A percentile compares a stretch with the other conserved stretches of the same genome.
Conservation (phyloP, 2,113 vertebrate species). For the Morone chrysops region DNA sequence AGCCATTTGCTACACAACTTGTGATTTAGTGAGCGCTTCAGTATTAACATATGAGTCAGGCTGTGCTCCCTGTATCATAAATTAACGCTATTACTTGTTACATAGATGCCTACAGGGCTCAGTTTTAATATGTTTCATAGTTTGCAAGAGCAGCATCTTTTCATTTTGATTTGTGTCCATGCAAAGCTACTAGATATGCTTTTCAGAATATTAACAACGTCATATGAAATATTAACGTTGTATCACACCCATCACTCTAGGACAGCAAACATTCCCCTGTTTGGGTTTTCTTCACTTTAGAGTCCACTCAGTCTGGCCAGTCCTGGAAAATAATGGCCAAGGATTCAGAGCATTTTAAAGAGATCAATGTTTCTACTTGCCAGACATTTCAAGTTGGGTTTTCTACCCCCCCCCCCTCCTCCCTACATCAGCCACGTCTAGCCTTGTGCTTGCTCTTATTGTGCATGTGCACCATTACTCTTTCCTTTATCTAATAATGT, state of each 20-base stretch:
- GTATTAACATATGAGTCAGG: conserved; percentile 53
- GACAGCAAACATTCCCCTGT: conserved; percentile 5
- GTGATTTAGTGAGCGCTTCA: conserved; percentile 45
- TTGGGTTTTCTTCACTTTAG: conserved; percentile 28
- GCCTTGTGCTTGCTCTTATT: conserved; percentile 62
- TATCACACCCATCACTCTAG: conserved; percentile 11
- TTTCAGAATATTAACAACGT: conserved; percentile 31
- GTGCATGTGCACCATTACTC: conserved; percentile 75
- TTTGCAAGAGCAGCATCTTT: conserved; percentile 44
- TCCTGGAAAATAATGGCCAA: conserved; percentile 41
- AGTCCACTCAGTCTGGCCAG: conserved; percentile 19
- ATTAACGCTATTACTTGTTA: conserved; percentile 37
- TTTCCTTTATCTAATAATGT: conserved; percentile 79
- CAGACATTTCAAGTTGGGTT: conserved; percentile 65
- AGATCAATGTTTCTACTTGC: conserved; percentile 66
- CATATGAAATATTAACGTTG: conserved; percentile 35
- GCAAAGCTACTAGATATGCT: conserved; percentile 3
- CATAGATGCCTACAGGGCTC: conserved; percentile 34
- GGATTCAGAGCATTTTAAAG: conserved; percentile 62
- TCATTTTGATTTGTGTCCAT: conserved; percentile 55
- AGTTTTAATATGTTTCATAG: conserved; percentile 28
- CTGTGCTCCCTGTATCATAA: conserved; percentile 33
- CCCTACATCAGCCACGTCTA: conserved; percentile 48
- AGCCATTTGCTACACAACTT: conserved; percentile 17
- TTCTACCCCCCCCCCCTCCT: conserved; percentile 16